Percentiles rank a stretch among this genome's conserved stretches.
Evolutionary conservation across 2,113 vertebrate species (phyloP).

Genomic region (Thamnophis sirtalis): DNA sequence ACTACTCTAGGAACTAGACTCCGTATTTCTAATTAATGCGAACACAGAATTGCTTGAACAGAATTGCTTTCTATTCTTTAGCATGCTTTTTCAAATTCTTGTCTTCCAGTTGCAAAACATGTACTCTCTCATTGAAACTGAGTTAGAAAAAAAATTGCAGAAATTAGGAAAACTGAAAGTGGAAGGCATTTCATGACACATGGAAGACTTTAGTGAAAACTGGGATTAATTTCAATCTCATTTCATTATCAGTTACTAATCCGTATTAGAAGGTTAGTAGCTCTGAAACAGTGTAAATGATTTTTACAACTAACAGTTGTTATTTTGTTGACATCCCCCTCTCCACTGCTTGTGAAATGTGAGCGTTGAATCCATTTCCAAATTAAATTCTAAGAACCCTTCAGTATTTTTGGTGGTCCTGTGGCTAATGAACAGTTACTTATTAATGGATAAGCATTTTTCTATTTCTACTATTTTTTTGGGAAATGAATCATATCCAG

Average conservation of each 20-base stretch:
- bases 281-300: not conserved
- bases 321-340: not conserved
- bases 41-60: not conserved
- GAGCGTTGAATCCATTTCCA: not conserved
- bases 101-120: not conserved
- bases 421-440: not conserved
- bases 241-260: not conserved
- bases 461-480: not conserved
- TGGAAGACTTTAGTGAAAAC: not conserved
- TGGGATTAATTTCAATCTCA: not conserved
- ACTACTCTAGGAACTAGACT: not conserved
- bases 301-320: not conserved
- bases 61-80: not conserved
- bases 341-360: not conserved
- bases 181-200: not conserved
- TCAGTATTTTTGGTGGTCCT: not conserved
- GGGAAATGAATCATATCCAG: not conserved
- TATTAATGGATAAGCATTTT: not conserved
- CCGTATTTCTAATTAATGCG: not conserved
- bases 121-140: not conserved
- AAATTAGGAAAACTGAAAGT: not conserved
- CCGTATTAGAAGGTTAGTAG: not conserved
- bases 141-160: not conserved
- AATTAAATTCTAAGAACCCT: not conserved
- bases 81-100: not conserved